Evolutionary conservation across 2,888 invertebrate species (phyloP).

Genomic region (Amaurobius ferox): DNA sequence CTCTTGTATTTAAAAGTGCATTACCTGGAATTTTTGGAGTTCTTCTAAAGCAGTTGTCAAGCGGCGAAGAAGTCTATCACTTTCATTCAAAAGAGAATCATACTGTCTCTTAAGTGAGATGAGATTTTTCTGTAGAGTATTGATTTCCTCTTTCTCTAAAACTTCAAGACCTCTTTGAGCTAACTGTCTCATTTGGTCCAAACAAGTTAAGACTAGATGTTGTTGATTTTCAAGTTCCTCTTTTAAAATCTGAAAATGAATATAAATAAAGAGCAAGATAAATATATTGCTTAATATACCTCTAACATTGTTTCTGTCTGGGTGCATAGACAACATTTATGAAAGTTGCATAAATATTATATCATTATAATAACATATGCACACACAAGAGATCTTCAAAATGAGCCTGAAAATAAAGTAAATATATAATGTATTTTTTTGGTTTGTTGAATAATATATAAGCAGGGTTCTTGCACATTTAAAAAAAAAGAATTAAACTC

Average conservation of each 20-base stretch:
- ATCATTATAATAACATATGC: too few relatives aligned
- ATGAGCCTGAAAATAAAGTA: too few relatives aligned
- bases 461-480: too few relatives aligned
- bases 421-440: too few relatives aligned
- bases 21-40: constrained; percentile 84
- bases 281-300: too few relatives aligned
- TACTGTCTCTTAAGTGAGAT: constrained; percentile 89
- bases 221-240: constrained; percentile 92
- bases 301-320: too few relatives aligned
- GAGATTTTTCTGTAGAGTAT: constrained; percentile 90
- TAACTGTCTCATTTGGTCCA: constrained; percentile 92
- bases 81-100: constrained; percentile 87
- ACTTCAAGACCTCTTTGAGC: constrained; percentile 93
- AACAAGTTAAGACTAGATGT: constrained; percentile 88
- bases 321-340: too few relatives aligned
- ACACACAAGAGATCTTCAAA: too few relatives aligned
- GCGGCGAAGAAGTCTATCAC: constrained; percentile 86
- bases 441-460: too few relatives aligned
- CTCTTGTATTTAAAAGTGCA: neutral
- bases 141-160: constrained; percentile 92
- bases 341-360: too few relatives aligned
- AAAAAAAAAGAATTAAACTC: too few relatives aligned
- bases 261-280: too few relatives aligned
- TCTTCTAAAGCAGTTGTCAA: constrained; percentile 90
- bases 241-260: constrained; percentile 88